These are phyloP conservation scores for Bembecia ichneumoniformis DNA, from an alignment of 2,888 invertebrate species.

Conservation along the genomic window DNA sequence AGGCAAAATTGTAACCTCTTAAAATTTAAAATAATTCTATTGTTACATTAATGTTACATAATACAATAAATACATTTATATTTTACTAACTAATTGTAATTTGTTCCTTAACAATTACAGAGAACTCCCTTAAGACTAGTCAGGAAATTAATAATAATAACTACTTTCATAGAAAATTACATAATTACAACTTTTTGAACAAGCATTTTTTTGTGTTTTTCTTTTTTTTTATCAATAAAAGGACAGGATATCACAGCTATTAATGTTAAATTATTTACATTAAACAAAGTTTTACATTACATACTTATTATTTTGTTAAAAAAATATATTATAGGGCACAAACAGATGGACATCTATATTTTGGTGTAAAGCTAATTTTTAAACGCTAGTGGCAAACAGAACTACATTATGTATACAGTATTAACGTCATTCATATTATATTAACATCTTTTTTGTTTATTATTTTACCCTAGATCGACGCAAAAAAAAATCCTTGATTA, in stretches of 20 bases:
- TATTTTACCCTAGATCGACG: no score
- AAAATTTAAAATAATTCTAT: slow-evolving; percentile 27
- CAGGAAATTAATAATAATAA: slow-evolving; percentile 32
- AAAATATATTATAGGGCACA: slow-evolving; percentile 27
- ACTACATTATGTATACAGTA: not conserved
- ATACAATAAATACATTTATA: slow-evolving; percentile 50
- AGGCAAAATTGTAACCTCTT: slow-evolving; percentile 41
- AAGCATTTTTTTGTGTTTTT: slow-evolving; percentile 15
- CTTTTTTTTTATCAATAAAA: slow-evolving; percentile 25
- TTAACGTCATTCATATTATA: no score
- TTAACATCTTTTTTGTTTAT: no score
- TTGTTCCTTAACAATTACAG: slow-evolving; percentile 9
- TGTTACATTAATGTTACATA: slow-evolving; percentile 30
- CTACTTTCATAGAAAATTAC: slow-evolving; percentile 7
- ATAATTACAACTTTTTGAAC: slow-evolving; percentile 18
- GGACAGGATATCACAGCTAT: slow-evolving; percentile 66
- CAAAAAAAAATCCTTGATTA: no score
- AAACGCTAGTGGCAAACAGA: slow-evolving; percentile 52
- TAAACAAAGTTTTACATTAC: slow-evolving; percentile 11
- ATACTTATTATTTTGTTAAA: slow-evolving; percentile 11
- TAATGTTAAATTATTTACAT: slow-evolving; percentile 51
- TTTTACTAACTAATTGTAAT: slow-evolving; percentile 28
- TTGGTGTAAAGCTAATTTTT: slow-evolving; percentile 67
- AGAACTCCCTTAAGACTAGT: slow-evolving; percentile 52
- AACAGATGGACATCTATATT: slow-evolving; percentile 40